Base-by-base conservation (phyloP, 2,888 invertebrate species). In the Drosophila longiperda region DNA sequence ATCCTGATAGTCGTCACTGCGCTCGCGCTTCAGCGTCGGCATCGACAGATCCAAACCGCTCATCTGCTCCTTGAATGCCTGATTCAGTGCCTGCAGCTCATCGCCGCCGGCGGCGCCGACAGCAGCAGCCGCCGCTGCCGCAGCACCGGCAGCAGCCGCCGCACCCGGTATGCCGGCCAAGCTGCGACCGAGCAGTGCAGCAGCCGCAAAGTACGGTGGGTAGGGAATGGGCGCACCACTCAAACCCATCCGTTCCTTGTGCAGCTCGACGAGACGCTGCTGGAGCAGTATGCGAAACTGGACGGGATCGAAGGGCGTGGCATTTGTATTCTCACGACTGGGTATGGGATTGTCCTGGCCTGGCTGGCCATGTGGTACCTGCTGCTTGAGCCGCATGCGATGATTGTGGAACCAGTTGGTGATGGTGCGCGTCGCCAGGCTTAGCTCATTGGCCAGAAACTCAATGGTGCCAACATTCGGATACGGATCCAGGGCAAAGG, bases 341-440 rank as follows among this genome's bases (percentile, higher is more conserved):
- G 96, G 96, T 12, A 96, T 96, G 66, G 96, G 95, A 67, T 91
- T 91, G 36, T 91, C 91, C 59, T 96, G 96, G 0, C 95, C 95
- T 32, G 96, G 94, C 83, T 94, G 94, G 0, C 96, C 96, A 89
- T 97, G 97, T 2, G 97, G 97, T 61, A 96, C 96, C 91, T 97
- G 97, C 92, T 98, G 97, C 93, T 99, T 99, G 91, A 98, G 95
- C 75, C 99, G 95, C 98, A 99, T 99, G 87, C 99, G 96, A 93
- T 99, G 99, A 93, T 99, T 99, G 94, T 99, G 99, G 95, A 99
- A 99, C 99, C 99, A 99, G 93, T 99, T 99, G 73, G 99, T 99
- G 90, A 99, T 99, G 63, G 99, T 99, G 83, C 99, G 95, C 59
- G 98, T 97, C 8, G 98, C 97, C 48, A 99, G 94, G 11, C 96